Conservation (phyloP, 2,797 vertebrate species). For the Siniperca scherzeri region DNA sequence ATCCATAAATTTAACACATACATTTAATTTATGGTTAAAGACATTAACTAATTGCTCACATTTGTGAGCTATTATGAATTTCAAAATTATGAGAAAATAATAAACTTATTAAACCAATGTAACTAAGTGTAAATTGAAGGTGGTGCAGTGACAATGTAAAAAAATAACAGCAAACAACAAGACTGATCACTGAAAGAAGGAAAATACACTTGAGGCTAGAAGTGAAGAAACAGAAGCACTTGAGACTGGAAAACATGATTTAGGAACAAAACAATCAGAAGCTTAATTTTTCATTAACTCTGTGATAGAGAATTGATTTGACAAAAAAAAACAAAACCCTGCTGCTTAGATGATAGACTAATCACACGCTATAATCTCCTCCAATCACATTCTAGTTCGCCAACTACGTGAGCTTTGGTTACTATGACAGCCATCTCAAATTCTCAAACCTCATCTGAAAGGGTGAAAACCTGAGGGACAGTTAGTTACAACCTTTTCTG, state of each 20-base stretch:
- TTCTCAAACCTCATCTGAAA: constrained; percentile 28
- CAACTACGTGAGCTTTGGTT: constrained; percentile 41
- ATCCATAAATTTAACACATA: too few species aligned
- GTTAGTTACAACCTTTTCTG: constrained; percentile 31
- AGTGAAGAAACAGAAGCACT: constrained; percentile 38
- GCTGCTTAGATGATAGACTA: constrained; percentile 51
- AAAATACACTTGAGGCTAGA: constrained; percentile 9
- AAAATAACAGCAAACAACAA: neutral
- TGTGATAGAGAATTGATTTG: constrained; percentile 65
- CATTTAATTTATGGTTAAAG: too few species aligned
- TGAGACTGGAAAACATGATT: constrained; percentile 52
- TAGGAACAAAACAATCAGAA: constrained; percentile 61
- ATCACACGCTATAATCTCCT: constrained; percentile 58
- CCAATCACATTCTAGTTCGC: constrained; percentile 46
- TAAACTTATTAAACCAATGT: neutral
- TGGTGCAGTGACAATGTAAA: neutral
- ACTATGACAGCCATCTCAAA: constrained; percentile 62
- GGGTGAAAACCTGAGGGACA: constrained; percentile 48
- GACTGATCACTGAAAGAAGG: constrained; percentile 3
- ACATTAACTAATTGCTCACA: too few species aligned
- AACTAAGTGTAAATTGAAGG: neutral
- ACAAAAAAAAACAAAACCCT: constrained; percentile 28
- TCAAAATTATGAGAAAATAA: neutral
- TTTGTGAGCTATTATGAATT: neutral
- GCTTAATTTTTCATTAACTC: constrained; percentile 58